Percentiles rank a stretch among this genome's conserved stretches.
phyloP scores from a whole-genome alignment of 2,888 invertebrate species.

The Atherix ibis region DNA sequence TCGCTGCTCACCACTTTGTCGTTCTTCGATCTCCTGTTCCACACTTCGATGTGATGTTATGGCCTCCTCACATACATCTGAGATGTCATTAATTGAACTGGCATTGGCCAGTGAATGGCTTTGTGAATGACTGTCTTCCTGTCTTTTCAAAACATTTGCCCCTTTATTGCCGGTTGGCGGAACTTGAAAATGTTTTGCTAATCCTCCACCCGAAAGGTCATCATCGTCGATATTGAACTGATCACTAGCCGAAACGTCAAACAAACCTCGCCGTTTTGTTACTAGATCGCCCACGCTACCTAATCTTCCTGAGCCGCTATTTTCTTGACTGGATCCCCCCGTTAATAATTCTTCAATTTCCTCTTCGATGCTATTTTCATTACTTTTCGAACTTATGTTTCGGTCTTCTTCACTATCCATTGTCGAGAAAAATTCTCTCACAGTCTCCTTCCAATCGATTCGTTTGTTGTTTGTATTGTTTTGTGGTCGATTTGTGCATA shows the following conservation, averaged over 20 bases:
- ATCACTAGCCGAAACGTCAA: constrained; percentile 14
- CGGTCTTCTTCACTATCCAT: constrained; percentile 8
- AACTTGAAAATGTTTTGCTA: constrained; percentile 26
- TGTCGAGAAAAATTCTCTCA: no score
- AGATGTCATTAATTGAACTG: constrained; percentile 3
- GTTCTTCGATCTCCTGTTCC: no score
- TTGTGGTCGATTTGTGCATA: constrained; percentile 15
- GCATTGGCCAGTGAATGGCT: neutral
- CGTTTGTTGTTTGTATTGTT: neutral
- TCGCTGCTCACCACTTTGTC: no score
- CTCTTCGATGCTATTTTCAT: constrained; percentile 28
- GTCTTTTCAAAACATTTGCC: neutral
- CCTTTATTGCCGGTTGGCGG: neutral
- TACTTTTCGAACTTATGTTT: constrained; percentile 4
- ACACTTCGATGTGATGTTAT: neutral
- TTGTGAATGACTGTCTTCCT: neutral
- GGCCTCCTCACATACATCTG: neutral
- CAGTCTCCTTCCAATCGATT: neutral
- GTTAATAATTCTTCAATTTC: constrained; percentile 28
- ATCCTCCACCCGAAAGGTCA: constrained; percentile 25
- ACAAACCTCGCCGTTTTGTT: constrained; percentile 7
- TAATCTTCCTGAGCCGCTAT: constrained; percentile 11
- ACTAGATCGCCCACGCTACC: constrained; percentile 7
- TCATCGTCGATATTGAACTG: constrained; percentile 27
- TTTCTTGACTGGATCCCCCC: constrained; percentile 10